Evolutionary conservation across 1,140 invertebrate genomes (phyloP).

Genomic region (Coenobita brevimanus): DNA sequence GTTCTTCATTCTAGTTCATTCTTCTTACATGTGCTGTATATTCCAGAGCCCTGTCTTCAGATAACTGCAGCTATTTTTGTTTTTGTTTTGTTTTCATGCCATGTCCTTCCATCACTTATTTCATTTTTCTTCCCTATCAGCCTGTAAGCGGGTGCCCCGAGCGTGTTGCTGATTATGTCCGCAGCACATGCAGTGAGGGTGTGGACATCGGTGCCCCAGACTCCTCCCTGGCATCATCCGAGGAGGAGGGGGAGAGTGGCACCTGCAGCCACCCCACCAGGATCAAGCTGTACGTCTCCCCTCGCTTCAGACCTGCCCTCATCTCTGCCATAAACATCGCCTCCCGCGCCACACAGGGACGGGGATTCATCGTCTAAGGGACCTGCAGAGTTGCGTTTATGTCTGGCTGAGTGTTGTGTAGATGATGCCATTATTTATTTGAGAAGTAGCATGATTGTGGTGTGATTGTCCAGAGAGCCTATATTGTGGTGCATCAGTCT

Average conservation of each 20-base stretch:
- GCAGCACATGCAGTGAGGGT: conserved; percentile 60
- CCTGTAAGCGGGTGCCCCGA: conserved; percentile 63
- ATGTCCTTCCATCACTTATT: too few species aligned
- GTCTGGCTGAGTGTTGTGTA: too few species aligned
- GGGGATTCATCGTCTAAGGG: conserved; percentile 56
- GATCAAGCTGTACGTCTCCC: conserved; percentile 53
- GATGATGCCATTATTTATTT: too few species aligned
- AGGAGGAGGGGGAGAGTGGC: conserved; percentile 29
- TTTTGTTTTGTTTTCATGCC: too few species aligned
- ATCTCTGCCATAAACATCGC: conserved; percentile 57
- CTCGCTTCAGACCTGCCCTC: conserved; percentile 38
- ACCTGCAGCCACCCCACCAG: conserved; percentile 18
- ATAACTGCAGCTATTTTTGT: too few species aligned
- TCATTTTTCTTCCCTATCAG: neutral
- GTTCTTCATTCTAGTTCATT: too few species aligned
- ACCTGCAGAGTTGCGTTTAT: too few species aligned
- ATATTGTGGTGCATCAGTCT: too few species aligned
- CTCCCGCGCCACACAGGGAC: conserved; percentile 51
- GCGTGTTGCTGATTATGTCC: conserved; percentile 61
- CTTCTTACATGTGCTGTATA: too few species aligned
- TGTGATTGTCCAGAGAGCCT: too few species aligned
- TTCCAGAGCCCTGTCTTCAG: too few species aligned
- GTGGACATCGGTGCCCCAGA: conserved; percentile 37
- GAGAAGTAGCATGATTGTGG: too few species aligned
- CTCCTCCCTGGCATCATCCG: conserved; percentile 29